Evolutionary conservation across 2,797 vertebrate genomes (phyloP).

Genomic region (Ciconia nigra): DNA sequence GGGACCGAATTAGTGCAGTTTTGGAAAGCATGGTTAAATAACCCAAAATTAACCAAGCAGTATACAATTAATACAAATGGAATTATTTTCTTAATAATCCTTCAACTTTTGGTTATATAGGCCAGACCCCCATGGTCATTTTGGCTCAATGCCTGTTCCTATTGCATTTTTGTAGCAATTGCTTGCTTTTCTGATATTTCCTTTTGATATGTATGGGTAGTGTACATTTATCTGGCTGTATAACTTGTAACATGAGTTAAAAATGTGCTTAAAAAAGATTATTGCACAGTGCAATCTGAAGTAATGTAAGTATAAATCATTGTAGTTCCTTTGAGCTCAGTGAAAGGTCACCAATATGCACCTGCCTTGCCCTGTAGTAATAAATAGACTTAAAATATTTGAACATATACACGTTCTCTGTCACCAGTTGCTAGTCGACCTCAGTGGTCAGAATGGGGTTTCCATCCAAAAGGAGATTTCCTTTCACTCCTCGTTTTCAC

Average conservation of each 20-base stretch:
- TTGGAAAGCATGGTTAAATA: constrained; percentile 37
- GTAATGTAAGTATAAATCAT: not conserved
- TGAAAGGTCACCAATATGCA: not conserved
- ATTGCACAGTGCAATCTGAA: not conserved
- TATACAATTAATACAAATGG: not conserved
- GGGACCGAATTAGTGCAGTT: not conserved
- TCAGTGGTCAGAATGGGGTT: not conserved
- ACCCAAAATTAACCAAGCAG: constrained; percentile 1
- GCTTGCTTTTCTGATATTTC: not conserved
- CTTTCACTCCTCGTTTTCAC: not conserved
- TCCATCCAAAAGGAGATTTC: not conserved
- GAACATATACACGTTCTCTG: not conserved
- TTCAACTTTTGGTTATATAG: not conserved
- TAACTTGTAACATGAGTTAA: not conserved
- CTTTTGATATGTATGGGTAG: not conserved
- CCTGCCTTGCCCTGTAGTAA: not conserved
- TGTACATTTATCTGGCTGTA: not conserved
- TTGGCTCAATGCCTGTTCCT: not conserved
- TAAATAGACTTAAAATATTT: not conserved
- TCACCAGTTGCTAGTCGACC: not conserved
- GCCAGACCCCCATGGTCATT: not conserved
- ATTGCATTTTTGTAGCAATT: not conserved
- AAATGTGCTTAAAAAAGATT: not conserved
- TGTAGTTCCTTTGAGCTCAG: not conserved
- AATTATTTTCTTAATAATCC: not conserved